A percentile compares a stretch with the other conserved stretches of the same genome.
Conservation (phyloP, 2,888 invertebrate genomes). For the Eupithecia subfuscata region DNA sequence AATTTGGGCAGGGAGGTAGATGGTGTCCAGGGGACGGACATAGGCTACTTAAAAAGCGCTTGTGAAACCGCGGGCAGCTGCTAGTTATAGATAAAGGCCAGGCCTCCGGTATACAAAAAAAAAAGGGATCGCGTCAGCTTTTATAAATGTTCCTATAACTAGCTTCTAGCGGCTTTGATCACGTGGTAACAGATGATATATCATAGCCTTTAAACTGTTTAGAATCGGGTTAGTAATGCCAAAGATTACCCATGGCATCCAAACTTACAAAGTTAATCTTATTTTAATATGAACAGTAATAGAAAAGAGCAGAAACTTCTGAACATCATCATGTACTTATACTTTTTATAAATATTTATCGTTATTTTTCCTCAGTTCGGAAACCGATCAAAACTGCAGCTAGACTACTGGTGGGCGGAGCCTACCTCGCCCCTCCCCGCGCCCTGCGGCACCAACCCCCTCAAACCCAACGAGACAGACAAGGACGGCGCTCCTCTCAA, state of each 20-base stretch:
- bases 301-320: no score
- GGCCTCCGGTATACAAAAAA: no score
- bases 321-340: no score
- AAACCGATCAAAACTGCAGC: constrained; percentile 87
- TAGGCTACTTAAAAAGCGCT: no score
- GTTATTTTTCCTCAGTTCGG: constrained; percentile 84
- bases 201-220: not conserved
- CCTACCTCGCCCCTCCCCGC: constrained; percentile 69
- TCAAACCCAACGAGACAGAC: constrained; percentile 43
- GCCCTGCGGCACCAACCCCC: constrained; percentile 36
- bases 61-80: no score
- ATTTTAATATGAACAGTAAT: not conserved
- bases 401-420: constrained; percentile 92
- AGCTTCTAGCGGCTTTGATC: no score
- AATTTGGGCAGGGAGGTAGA: no score
- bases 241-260: not conserved
- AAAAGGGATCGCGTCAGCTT: no score
- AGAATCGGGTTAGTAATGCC: not conserved
- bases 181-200: no score
- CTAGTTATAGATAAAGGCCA: no score
- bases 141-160: no score
- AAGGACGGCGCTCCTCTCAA: constrained; percentile 42
- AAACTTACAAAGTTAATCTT: not conserved
- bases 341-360: not conserved
- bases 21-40: no score